Evolutionary conservation across 2,113 vertebrate genomes (phyloP).

Genomic region (Rhinoderma darwinii): DNA sequence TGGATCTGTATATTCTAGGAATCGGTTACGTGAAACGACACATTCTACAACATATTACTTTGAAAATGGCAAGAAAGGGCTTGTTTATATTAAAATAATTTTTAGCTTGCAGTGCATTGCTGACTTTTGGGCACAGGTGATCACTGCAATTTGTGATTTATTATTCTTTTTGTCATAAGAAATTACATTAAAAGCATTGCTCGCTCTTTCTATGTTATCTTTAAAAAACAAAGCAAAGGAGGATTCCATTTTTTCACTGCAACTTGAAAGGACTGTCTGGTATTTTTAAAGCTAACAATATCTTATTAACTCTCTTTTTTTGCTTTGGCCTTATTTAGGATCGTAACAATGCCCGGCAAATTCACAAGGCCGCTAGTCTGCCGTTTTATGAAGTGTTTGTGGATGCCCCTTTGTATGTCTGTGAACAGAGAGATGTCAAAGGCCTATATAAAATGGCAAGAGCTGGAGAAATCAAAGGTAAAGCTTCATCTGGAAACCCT

Average conservation of each 20-base stretch:
- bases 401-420: slow-evolving; percentile 94
- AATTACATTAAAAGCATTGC: not conserved
- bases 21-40: too few relatives aligned
- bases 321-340: slow-evolving; percentile 75
- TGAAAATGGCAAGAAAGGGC: too few relatives aligned
- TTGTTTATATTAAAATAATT: too few relatives aligned
- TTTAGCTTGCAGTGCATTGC: not conserved
- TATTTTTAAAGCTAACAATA: not conserved
- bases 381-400: slow-evolving; percentile 99
- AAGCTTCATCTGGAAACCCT: slow-evolving; percentile 47
- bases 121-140: not conserved
- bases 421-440: slow-evolving; percentile 96
- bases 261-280: not conserved
- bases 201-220: not conserved
- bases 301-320: not conserved
- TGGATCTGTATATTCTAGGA: too few relatives aligned
- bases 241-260: not conserved
- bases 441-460: slow-evolving; percentile 96
- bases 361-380: slow-evolving; percentile 91
- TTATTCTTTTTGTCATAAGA: not conserved
- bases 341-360: slow-evolving; percentile 91
- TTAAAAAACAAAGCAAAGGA: not conserved
- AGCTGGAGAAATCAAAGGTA: slow-evolving; percentile 97
- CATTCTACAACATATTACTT: too few relatives aligned
- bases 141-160: not conserved